These are phyloP conservation scores for Hippocampus zosterae DNA, from an alignment of 2,113 vertebrate genomes.

Conservation along the genomic window DNA sequence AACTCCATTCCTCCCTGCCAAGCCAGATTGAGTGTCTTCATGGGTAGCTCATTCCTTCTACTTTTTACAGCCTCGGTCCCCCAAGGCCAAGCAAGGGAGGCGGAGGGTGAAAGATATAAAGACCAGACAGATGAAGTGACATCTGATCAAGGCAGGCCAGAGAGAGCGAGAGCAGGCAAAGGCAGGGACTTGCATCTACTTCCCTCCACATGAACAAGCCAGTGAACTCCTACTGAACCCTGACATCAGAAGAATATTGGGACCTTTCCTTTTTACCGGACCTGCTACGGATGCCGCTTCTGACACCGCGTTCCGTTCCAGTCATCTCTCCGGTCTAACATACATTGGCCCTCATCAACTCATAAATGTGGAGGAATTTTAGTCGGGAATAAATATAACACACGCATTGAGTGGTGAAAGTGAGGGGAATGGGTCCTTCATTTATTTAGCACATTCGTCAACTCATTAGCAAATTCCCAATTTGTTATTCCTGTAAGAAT, in stretches of 20 bases:
- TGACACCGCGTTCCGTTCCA: background rate
- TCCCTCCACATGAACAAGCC: slow-evolving; percentile 58
- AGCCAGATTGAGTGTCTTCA: slow-evolving; percentile 68
- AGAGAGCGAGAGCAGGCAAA: slow-evolving; percentile 33
- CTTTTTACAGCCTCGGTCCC: slow-evolving; percentile 59
- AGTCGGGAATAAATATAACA: no score
- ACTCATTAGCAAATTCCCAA: no score
- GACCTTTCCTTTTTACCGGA: slow-evolving; percentile 40
- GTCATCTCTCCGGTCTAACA: no score
- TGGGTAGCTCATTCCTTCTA: slow-evolving; percentile 62
- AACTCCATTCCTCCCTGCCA: slow-evolving; percentile 69
- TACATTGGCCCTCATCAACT: no score
- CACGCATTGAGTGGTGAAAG: no score
- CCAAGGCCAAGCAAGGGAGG: slow-evolving; percentile 39
- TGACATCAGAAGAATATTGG: slow-evolving; percentile 69
- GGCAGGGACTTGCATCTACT: slow-evolving; percentile 52
- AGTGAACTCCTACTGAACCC: slow-evolving; percentile 67
- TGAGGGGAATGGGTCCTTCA: no score
- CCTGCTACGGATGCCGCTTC: background rate
- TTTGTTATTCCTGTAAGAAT: no score
- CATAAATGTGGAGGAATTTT: no score
- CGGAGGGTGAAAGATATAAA: slow-evolving; percentile 28
- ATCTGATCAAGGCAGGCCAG: slow-evolving; percentile 21
- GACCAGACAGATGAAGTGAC: slow-evolving; percentile 44
- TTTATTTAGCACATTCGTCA: no score